phyloP scores from a whole-genome alignment of 2,888 invertebrate genomes.

The Diaphora mendica region DNA sequence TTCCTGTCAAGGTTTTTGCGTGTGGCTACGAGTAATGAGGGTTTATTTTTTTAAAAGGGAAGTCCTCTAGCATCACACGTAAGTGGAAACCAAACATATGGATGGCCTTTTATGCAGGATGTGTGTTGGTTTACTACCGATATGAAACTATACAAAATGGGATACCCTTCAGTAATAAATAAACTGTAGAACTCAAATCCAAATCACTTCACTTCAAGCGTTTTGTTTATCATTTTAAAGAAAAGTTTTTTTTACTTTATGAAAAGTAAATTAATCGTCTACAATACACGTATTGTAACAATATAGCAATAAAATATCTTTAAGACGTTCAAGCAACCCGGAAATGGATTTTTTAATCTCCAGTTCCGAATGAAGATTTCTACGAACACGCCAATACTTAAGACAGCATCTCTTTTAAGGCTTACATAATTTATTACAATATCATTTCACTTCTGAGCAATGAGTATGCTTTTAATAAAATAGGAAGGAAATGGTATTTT shows the following conservation, averaged over 20 bases:
- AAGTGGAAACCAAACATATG: no score
- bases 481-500: constrained; percentile 8
- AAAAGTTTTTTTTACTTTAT: no score
- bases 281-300: background rate
- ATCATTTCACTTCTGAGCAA: constrained; percentile 14
- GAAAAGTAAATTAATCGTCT: background rate
- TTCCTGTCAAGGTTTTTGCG: background rate
- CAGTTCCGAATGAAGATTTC: background rate
- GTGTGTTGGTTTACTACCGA: background rate
- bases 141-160: no score
- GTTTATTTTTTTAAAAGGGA: background rate
- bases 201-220: no score
- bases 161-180: no score
- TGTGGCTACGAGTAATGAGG: background rate
- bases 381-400: background rate
- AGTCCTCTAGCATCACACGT: no score
- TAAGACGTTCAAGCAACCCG: background rate
- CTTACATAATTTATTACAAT: constrained; percentile 28
- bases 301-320: background rate
- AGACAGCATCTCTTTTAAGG: background rate
- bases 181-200: no score
- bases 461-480: constrained; percentile 16
- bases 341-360: background rate
- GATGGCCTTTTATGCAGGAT: background rate
- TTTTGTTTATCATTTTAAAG: no score